A percentile compares a stretch with the other conserved stretches of the same genome.
Evolutionary conservation across 2,888 invertebrate species (phyloP).

Genomic region (Macropis europaea): DNA sequence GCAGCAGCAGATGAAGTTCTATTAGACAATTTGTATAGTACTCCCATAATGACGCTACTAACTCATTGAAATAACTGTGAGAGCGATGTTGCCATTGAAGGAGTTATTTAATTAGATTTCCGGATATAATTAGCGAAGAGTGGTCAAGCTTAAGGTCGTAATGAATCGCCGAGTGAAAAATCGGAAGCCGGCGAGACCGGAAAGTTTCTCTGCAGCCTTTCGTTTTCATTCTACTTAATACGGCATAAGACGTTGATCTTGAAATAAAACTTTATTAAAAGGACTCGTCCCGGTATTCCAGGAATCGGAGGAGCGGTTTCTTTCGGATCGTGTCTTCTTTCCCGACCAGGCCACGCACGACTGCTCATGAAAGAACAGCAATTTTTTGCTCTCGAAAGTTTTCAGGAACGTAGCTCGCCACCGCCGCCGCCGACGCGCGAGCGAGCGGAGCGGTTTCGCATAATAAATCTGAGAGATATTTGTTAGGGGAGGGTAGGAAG

Average conservation of each 20-base stretch:
- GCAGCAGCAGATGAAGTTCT: too few species aligned
- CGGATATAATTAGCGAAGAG: constrained; percentile 36
- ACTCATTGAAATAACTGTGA: background rate
- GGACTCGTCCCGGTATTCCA: constrained; percentile 49
- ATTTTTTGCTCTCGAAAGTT: constrained; percentile 63
- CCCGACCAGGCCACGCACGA: constrained; percentile 44
- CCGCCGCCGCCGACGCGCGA: constrained; percentile 36
- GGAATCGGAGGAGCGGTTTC: constrained; percentile 44
- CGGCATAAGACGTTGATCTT: constrained; percentile 48
- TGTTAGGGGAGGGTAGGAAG: constrained; percentile 69
- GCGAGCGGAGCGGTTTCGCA: constrained; percentile 65
- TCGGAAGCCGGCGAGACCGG: background rate
- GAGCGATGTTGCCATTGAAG: background rate
- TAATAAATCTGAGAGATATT: constrained; percentile 77
- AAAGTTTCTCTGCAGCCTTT: constrained; percentile 43
- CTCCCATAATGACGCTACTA: too few species aligned
- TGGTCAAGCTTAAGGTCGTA: constrained; percentile 44
- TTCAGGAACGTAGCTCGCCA: constrained; percentile 59
- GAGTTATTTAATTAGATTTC: constrained; percentile 38
- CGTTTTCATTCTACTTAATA: constrained; percentile 53
- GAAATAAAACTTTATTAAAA: constrained; percentile 60
- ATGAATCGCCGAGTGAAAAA: constrained; percentile 35
- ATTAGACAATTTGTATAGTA: too few species aligned
- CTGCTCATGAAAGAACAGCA: constrained; percentile 60
- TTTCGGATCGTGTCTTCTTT: constrained; percentile 49